phyloP scores from a whole-genome alignment of 1,140 invertebrate species.

The Homarus americanus region DNA sequence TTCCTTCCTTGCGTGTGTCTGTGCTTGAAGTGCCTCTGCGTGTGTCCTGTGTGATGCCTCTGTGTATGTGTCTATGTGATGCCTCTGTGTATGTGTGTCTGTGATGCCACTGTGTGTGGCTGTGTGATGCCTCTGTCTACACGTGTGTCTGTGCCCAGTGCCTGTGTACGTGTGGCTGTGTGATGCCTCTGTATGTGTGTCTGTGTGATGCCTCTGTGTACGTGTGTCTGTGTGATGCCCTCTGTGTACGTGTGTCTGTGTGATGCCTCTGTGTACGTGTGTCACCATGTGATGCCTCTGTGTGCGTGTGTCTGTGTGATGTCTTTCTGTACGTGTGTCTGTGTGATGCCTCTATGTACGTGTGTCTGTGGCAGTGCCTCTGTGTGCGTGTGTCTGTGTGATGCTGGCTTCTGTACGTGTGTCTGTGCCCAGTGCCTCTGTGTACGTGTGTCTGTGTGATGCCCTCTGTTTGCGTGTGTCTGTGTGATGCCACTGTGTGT shows the following conservation, averaged over 20 bases:
- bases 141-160: too few species aligned
- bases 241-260: not conserved
- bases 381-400: too few species aligned
- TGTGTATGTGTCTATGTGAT: constrained; percentile 28
- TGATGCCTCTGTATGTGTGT: not conserved
- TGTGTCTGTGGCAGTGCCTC: too few species aligned
- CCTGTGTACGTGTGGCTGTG: not conserved
- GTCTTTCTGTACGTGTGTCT: too few species aligned
- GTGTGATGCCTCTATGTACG: constrained; percentile 3
- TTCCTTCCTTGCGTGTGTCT: constrained; percentile 12
- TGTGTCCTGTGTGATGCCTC: too few species aligned
- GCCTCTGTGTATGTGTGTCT: constrained; percentile 24
- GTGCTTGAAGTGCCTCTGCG: not conserved
- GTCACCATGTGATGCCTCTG: too few species aligned
- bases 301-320: not conserved
- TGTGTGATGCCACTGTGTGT: too few species aligned
- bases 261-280: not conserved
- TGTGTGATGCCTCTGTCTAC: too few species aligned
- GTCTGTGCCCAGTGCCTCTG: not conserved
- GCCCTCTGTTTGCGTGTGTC: constrained; percentile 18
- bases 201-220: not conserved
- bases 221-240: too few species aligned
- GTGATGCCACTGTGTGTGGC: too few species aligned
- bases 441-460: constrained; percentile 13
- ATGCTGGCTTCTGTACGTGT: not conserved